Conservation (phyloP, 2,888 invertebrate species). For the Plebejus melissa region DNA sequence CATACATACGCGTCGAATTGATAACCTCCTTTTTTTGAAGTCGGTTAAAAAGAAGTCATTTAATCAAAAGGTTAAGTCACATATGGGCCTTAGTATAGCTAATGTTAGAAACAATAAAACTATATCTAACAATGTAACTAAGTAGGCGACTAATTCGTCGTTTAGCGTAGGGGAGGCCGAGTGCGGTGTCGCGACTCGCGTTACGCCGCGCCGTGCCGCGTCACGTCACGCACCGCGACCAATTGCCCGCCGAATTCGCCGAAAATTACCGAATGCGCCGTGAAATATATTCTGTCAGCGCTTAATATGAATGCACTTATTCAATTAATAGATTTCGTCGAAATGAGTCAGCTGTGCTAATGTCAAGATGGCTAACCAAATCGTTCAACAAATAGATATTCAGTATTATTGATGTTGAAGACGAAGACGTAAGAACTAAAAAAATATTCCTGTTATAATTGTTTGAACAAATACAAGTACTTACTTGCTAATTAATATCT, state of each 20-base stretch:
- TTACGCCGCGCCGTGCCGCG: background rate
- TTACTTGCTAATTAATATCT: slow-evolving; percentile 6
- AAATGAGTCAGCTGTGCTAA: no score
- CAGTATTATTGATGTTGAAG: no score
- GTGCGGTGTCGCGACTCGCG: background rate
- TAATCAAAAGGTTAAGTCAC: background rate
- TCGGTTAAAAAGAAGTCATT: background rate
- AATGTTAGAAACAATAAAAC: background rate
- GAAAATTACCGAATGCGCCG: background rate
- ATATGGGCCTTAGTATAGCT: background rate
- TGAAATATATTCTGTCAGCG: slow-evolving; percentile 6
- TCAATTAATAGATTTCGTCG: background rate
- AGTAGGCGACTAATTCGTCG: background rate
- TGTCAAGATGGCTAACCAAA: no score
- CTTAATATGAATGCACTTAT: background rate
- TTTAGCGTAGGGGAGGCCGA: background rate
- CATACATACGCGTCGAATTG: no score
- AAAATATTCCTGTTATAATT: background rate
- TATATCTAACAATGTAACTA: slow-evolving; percentile 9
- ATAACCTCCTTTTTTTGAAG: no score
- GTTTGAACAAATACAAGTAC: background rate
- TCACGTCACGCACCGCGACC: background rate
- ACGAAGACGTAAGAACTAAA: background rate
- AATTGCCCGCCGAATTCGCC: background rate
- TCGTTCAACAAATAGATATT: no score